Conservation (phyloP, 2,888 invertebrate species). For the Zele albiditarsus region DNA sequence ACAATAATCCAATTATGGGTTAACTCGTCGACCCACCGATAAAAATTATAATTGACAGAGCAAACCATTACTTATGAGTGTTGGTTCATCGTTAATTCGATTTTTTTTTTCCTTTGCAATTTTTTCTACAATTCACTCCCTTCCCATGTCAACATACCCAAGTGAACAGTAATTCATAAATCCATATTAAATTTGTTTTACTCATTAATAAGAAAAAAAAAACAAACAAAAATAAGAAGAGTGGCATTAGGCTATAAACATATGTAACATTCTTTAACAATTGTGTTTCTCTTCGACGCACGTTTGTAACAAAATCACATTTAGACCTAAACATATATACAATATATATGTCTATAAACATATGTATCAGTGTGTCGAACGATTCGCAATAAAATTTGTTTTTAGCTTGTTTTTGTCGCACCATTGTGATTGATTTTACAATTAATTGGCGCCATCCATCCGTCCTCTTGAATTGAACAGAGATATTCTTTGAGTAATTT, state of each 20-base stretch:
- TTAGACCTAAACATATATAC: neutral
- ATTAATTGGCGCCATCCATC: constrained; percentile 57
- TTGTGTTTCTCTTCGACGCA: neutral
- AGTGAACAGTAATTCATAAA: neutral
- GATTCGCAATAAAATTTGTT: neutral
- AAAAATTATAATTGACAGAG: neutral
- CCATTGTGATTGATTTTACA: constrained; percentile 70
- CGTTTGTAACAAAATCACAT: neutral
- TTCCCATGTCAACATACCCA: neutral
- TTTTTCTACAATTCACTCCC: neutral
- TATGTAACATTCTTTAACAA: constrained; percentile 1
- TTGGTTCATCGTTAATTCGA: neutral
- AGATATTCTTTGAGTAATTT: constrained; percentile 80
- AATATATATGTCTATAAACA: neutral
- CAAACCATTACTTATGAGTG: neutral
- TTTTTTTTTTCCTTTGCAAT: neutral
- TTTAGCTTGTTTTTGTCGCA: constrained; percentile 63
- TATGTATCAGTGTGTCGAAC: neutral
- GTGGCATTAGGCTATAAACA: neutral
- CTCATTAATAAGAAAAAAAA: constrained; percentile 3
- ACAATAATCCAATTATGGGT: constrained; percentile 1
- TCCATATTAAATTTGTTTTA: constrained; percentile 25
- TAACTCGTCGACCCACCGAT: neutral
- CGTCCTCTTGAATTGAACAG: constrained; percentile 70
- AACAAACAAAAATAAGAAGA: constrained; percentile 4